phyloP scores from a whole-genome alignment of 2,113 vertebrate species.

The Passer domesticus region DNA sequence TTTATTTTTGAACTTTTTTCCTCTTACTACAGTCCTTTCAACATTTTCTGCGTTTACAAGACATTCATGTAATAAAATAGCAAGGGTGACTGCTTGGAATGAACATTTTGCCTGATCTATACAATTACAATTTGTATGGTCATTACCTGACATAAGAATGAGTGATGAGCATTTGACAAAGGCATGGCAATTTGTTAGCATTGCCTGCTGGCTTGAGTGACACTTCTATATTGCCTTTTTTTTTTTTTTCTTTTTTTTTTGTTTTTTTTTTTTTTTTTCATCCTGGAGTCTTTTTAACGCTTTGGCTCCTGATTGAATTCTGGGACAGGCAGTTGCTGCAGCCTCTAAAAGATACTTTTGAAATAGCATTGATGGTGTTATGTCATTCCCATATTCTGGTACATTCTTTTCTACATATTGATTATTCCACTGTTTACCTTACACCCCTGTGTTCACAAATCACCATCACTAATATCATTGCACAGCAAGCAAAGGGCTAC shows the following conservation, averaged over 20 bases:
- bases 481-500: conserved; percentile 37
- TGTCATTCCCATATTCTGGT: conserved; percentile 43
- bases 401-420: not conserved
- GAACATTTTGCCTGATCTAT: not conserved
- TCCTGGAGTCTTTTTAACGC: conserved; percentile 47
- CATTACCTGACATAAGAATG: conserved; percentile 49
- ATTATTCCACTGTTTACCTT: conserved; percentile 18
- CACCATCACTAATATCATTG: not conserved
- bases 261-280: not conserved
- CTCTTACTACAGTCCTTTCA: conserved; percentile 10
- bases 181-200: conserved; percentile 59
- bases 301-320: conserved; percentile 70
- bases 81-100: conserved; percentile 32
- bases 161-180: conserved; percentile 52
- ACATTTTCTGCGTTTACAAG: conserved; percentile 17
- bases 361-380: conserved; percentile 47
- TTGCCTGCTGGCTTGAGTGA: conserved; percentile 53
- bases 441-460: not conserved
- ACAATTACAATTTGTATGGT: conserved; percentile 50
- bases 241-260: too few species aligned
- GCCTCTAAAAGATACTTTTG: conserved; percentile 38
- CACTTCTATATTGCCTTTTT: conserved; percentile 43
- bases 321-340: conserved; percentile 40
- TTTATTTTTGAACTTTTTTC: conserved; percentile 32
- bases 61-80: conserved; percentile 29